These are phyloP conservation scores for Onychostruthus taczanowskii DNA, from an alignment of 2,113 vertebrate genomes.

Conservation along the genomic window DNA sequence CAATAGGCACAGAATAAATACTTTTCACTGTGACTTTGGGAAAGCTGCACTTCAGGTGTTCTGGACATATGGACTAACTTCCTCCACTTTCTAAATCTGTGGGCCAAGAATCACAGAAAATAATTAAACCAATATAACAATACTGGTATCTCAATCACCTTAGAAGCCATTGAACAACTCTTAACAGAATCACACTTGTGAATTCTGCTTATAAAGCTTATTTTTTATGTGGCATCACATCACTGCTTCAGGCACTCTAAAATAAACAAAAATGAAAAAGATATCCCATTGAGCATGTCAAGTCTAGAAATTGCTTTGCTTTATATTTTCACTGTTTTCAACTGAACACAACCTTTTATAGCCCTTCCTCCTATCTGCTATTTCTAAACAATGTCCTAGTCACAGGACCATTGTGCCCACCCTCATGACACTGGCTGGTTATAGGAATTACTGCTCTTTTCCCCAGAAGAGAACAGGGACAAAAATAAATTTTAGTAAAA, in stretches of 20 bases:
- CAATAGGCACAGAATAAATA: background rate
- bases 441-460: background rate
- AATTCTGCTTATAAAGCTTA: background rate
- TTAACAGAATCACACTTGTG: background rate
- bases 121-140: background rate
- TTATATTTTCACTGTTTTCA: background rate
- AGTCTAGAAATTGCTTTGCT: background rate
- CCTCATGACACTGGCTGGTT: accelerated
- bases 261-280: background rate
- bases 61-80: background rate
- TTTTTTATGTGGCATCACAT: background rate
- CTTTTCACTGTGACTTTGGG: background rate
- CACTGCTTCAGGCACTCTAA: background rate
- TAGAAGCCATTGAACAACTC: background rate
- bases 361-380: background rate
- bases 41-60: background rate
- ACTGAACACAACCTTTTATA: background rate
- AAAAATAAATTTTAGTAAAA: background rate
- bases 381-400: background rate
- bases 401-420: background rate
- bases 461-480: background rate
- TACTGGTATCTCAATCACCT: background rate
- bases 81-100: background rate
- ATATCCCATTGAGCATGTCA: background rate
- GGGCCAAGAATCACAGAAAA: background rate